phyloP scores from a whole-genome alignment of 2,888 invertebrate genomes.

The Agriotes lineatus region DNA sequence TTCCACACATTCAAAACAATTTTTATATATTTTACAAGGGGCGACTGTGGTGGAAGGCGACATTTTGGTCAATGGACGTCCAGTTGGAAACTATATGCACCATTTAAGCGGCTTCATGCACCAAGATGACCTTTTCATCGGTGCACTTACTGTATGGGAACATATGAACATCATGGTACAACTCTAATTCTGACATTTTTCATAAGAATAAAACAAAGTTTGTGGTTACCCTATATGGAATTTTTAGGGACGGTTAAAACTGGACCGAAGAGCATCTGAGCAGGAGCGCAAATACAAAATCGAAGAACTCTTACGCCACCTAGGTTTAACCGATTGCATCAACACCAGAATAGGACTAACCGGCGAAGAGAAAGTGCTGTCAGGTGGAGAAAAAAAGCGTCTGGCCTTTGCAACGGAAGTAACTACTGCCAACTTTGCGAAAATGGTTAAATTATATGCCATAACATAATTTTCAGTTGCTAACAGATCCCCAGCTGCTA shows the following conservation, averaged over 20 bases:
- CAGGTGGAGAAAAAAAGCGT: constrained; percentile 94
- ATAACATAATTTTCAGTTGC: constrained; percentile 76
- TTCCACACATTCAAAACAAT: background rate
- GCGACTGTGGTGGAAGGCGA: constrained; percentile 82
- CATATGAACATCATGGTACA: constrained; percentile 93
- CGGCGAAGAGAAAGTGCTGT: constrained; percentile 82
- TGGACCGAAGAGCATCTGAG: no score
- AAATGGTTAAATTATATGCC: constrained; percentile 21
- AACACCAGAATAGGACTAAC: constrained; percentile 84
- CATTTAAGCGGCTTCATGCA: constrained; percentile 90
- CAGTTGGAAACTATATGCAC: constrained; percentile 81
- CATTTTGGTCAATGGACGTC: constrained; percentile 82
- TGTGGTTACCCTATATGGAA: background rate
- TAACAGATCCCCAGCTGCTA: constrained; percentile 91
- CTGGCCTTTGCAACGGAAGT: constrained; percentile 94
- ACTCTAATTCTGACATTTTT: no score
- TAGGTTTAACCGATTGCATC: constrained; percentile 78
- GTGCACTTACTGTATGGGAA: constrained; percentile 86
- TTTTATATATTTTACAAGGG: constrained; percentile 64
- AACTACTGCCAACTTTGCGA: no score
- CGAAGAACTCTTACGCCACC: constrained; percentile 76
- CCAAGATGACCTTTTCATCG: constrained; percentile 91
- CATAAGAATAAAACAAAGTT: no score
- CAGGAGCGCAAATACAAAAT: constrained; percentile 76
- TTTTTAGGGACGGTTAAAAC: constrained; percentile 72